These are phyloP conservation scores for Erythrocebus patas DNA, from an alignment of 2,113 vertebrate species.

Conservation along the genomic window DNA sequence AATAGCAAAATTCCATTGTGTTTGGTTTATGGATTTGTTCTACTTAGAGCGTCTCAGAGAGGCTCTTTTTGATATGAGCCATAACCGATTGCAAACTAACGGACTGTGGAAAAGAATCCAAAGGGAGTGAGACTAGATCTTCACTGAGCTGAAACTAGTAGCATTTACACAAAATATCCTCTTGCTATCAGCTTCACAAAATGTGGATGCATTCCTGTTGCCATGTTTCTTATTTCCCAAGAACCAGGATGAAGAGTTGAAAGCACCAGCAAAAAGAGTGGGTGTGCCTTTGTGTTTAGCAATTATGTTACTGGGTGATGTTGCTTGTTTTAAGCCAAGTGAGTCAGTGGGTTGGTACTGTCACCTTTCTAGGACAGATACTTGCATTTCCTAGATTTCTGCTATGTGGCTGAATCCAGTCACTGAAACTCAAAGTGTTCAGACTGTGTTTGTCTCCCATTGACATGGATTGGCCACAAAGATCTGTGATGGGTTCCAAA, in stretches of 20 bases:
- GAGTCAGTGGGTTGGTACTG: not conserved
- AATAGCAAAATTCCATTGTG: slow-evolving; percentile 51
- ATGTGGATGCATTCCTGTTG: slow-evolving; percentile 54
- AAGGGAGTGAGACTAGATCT: slow-evolving; percentile 75
- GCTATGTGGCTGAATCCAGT: slow-evolving; percentile 18
- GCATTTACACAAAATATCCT: not conserved
- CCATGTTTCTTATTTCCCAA: slow-evolving; percentile 45
- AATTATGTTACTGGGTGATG: not conserved
- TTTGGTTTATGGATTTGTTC: slow-evolving; percentile 79
- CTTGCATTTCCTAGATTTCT: slow-evolving; percentile 56
- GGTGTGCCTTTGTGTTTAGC: slow-evolving; percentile 32
- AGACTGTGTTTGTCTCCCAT: not conserved
- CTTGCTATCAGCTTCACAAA: slow-evolving; percentile 41
- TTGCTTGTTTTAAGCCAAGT: not conserved
- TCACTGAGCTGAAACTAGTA: slow-evolving; percentile 53
- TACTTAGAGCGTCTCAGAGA: slow-evolving; percentile 49
- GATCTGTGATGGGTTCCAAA: not conserved
- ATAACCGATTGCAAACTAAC: slow-evolving; percentile 77
- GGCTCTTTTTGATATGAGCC: slow-evolving; percentile 58
- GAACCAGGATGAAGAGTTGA: not conserved
- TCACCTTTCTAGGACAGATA: not conserved
- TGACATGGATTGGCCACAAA: not conserved
- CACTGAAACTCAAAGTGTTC: not conserved
- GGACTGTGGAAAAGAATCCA: slow-evolving; percentile 66
- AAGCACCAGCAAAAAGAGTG: not conserved